phyloP scores from a whole-genome alignment of 2,113 vertebrate genomes.

The Gambusia affinis region DNA sequence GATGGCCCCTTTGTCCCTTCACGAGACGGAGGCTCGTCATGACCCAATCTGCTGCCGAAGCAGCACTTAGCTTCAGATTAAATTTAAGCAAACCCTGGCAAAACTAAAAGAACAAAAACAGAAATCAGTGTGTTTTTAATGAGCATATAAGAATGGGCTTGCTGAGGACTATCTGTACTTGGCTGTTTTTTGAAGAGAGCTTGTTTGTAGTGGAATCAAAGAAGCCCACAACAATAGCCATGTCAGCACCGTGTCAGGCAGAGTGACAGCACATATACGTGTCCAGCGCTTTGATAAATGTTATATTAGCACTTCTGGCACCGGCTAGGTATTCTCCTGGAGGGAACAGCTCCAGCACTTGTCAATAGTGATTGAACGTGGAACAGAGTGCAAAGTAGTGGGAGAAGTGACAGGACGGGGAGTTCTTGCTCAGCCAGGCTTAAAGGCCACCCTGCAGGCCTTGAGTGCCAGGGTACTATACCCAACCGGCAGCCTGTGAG shows the following conservation, averaged over 20 bases:
- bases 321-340: slow-evolving; percentile 83
- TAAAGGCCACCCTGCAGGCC: slow-evolving; percentile 90
- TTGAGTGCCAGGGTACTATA: slow-evolving; percentile 77
- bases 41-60: slow-evolving; percentile 85
- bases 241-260: slow-evolving; percentile 80
- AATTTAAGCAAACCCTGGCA: slow-evolving; percentile 81
- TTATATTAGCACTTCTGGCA: slow-evolving; percentile 92
- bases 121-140: slow-evolving; percentile 14
- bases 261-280: slow-evolving; percentile 83
- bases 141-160: slow-evolving; percentile 21
- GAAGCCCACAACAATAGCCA: slow-evolving; percentile 53
- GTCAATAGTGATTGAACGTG: slow-evolving; percentile 89
- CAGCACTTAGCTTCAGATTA: slow-evolving; percentile 89
- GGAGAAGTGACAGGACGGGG: slow-evolving; percentile 74
- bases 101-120: slow-evolving; percentile 65
- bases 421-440: slow-evolving; percentile 86
- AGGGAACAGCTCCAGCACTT: slow-evolving; percentile 88
- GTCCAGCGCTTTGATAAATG: slow-evolving; percentile 85
- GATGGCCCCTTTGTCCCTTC: slow-evolving; percentile 80
- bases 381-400: slow-evolving; percentile 83
- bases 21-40: slow-evolving; percentile 78
- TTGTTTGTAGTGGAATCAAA: slow-evolving; percentile 80
- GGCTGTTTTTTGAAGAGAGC: slow-evolving; percentile 79
- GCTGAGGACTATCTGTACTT: slow-evolving; percentile 80
- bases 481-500: slow-evolving; percentile 41